phyloP scores from a whole-genome alignment of 2,888 invertebrate species.

The Steinernema carpocapsae region DNA sequence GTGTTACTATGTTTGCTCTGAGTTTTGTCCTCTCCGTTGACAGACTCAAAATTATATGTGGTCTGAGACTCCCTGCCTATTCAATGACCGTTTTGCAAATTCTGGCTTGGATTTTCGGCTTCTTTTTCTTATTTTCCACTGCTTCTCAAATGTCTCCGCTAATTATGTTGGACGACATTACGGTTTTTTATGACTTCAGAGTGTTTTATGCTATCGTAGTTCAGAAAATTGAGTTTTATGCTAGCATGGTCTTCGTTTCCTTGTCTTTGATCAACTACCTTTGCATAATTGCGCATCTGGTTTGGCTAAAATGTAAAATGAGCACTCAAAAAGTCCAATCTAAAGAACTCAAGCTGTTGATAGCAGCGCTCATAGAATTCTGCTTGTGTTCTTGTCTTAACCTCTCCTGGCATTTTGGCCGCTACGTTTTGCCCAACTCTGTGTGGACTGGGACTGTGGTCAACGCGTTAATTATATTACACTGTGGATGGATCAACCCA shows the following conservation, averaged over 20 bases:
- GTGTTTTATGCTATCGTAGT: not conserved
- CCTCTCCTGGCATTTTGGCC: not conserved
- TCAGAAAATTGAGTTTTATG: slow-evolving; percentile 11
- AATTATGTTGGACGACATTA: no score
- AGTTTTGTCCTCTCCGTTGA: no score
- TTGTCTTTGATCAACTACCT: not conserved
- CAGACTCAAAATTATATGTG: no score
- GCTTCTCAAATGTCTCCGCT: no score
- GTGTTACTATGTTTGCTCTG: no score
- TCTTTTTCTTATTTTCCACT: no score
- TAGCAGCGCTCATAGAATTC: not conserved
- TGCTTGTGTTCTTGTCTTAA: not conserved
- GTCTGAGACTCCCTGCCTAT: no score
- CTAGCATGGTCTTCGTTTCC: not conserved
- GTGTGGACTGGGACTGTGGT: not conserved
- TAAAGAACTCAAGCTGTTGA: not conserved
- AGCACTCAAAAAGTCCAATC: not conserved
- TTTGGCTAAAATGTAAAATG: not conserved
- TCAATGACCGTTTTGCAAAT: no score
- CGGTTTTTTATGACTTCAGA: not conserved
- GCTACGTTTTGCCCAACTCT: not conserved
- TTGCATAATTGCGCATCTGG: not conserved
- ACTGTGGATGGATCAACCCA: slow-evolving; percentile 19
- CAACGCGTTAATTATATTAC: not conserved
- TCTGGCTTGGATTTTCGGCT: no score